Base-by-base conservation (phyloP, 2,888 invertebrate genomes). In the Eudemis profundana region DNA sequence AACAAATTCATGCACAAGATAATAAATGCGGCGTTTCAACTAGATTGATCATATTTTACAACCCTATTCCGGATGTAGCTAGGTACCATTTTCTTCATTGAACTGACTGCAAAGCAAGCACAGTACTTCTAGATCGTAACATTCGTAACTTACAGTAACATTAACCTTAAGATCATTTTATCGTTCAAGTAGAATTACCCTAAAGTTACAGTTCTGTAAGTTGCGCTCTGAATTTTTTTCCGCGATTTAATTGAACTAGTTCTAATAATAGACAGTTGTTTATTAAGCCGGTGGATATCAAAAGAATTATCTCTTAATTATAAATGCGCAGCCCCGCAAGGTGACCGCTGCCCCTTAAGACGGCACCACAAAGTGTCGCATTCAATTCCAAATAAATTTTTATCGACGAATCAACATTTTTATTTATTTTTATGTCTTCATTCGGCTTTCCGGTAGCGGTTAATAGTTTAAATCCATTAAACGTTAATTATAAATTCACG, bases 341-440 rank as follows among this genome's bases (percentile, higher is more conserved):
- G 59, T 42, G 59, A 54, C 70, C 64, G 40, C 79, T 73, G 77
- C 80, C 69, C 76, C 88, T 87, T 85, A 86, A 86, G 67, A 51
- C 63, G 71, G 73, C 78, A 70, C 72, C 71, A 74, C 72, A 78
- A 78, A 81, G 77, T 77, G 72, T 75, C 77, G 76, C 85, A 78
- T 75, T 85, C 86, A 84, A 87, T 86, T 81, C 83, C 80, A 79
- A 79, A 86, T 88, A 86, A 88, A 84, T 77, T 68, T 79, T 86
- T 86, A 90, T 89, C 89, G 72, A 72, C 72, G 68, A 82, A 89
- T 91, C 89, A 86, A 89, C 89, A 86, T 59, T 62, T 88, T 85
- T 90, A 89, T 89, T 89, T 89, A 90, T 89, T 90, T 89, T 90
- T 84, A 91, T 89, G 90, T 90, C 90, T 91, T 84, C 86, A 92